These are phyloP conservation scores for Drosophila mercatorum DNA, from an alignment of 2,888 invertebrate species.

Conservation along the genomic window DNA sequence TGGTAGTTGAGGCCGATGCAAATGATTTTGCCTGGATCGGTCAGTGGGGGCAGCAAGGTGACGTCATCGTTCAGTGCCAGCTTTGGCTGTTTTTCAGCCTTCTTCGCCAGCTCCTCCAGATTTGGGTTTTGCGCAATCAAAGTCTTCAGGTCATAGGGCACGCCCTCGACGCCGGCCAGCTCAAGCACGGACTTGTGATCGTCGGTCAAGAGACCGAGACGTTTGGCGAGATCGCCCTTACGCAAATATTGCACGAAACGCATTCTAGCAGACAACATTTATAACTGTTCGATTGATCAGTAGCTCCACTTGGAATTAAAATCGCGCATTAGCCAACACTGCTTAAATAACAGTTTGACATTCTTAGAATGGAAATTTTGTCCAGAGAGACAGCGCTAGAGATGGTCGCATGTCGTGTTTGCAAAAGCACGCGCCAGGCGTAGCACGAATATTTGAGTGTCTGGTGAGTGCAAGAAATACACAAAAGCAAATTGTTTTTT, in stretches of 20 bases:
- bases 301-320: constrained; percentile 8
- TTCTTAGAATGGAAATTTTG: constrained; percentile 41
- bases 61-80: constrained; percentile 58
- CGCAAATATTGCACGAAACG: constrained; percentile 89
- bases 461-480: background rate
- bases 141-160: constrained; percentile 83
- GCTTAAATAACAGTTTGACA: constrained; percentile 18
- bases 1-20: constrained; percentile 95
- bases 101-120: constrained; percentile 79
- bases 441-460: background rate
- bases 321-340: constrained; percentile 35
- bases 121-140: constrained; percentile 84
- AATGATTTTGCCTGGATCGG: constrained; percentile 92
- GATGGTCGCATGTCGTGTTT: background rate
- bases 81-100: constrained; percentile 44
- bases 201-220: constrained; percentile 87
- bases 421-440: background rate
- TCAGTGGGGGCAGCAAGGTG: constrained; percentile 88
- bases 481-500: background rate
- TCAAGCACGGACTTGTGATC: constrained; percentile 89
- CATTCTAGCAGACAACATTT: constrained; percentile 81
- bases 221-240: constrained; percentile 86
- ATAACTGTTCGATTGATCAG: constrained; percentile 46
- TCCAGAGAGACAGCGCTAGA: constrained; percentile 18
- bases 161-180: constrained; percentile 81